Base-by-base conservation (phyloP, 1,140 invertebrate species). In the Sweltsa coloradensis region DNA sequence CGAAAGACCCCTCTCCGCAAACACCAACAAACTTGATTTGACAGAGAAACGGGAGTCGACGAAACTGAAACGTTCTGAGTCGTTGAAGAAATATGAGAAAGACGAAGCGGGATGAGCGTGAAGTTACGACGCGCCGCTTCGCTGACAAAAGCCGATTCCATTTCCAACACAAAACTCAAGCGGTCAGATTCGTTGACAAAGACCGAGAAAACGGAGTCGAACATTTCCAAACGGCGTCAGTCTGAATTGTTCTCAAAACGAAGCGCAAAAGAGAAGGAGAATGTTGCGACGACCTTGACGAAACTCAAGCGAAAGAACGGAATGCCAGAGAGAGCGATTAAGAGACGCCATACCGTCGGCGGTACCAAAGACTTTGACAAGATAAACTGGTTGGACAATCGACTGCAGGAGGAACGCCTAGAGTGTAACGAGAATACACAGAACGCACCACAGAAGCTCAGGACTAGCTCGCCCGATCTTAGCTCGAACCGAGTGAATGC, bases 311-410 rank as follows among this genome's bases (percentile, higher is more conserved):
- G 79, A 42, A 83, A 83, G 64, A 83, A 81, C 59, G 80, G 79
- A 26, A 81, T 80, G 74, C 77, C 75, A 1, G 79, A 83, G 60
- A 65, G 82, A 34, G 83, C 81, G 27, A 86, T 89, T 51, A 89
- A 89, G 63, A 70, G 89, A 11, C 70, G 89, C n/a, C 89, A 93
- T 64, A 94, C 89, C 1, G 88, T 94, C 0, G 89, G 89, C 24
- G 89, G 89, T 14, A 87, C 84, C 0, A 85, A 89, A 60, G 88
- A 93, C 61, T 85, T 81, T 23, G 79, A 81, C 55, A 79, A 82
- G 53, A 68, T 81, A 40, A 72, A 64, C 41, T 80, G 70, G 71
- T 56, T 72, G 47, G 73, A 74, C 45, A 75, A 72, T 51, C 67
- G 71, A 46, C 51, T 71, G 24, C 66, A 73, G 44, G 64, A 70